Evolutionary conservation across 2,888 invertebrate genomes (phyloP).

Genomic region (Belgica antarctica): DNA sequence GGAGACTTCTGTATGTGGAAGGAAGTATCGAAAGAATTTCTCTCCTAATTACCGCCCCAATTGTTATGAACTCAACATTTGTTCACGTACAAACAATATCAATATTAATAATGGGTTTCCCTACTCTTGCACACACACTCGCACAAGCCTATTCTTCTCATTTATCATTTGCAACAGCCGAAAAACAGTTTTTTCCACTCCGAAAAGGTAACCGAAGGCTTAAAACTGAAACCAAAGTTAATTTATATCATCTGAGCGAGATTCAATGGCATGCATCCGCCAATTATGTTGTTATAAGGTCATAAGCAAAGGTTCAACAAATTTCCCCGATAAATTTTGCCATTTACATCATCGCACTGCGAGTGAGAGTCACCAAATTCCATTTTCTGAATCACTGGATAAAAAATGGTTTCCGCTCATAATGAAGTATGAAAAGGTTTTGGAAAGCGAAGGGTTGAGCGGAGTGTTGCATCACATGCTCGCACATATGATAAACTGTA

Average conservation of each 20-base stretch:
- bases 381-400: neutral
- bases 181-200: neutral
- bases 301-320: constrained; percentile 11
- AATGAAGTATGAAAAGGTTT: constrained; percentile 34
- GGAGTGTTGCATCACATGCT: constrained; percentile 32
- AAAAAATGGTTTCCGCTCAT: constrained; percentile 38
- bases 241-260: neutral
- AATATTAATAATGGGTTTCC: constrained; percentile 6
- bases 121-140: neutral
- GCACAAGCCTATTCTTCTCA: neutral
- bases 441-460: neutral
- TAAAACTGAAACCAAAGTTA: constrained; percentile 9
- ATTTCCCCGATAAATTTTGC: neutral
- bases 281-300: constrained; percentile 32
- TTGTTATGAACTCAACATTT: neutral
- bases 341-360: neutral
- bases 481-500: constrained; percentile 27
- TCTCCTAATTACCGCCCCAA: constrained; percentile 3
- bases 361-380: neutral
- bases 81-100: neutral
- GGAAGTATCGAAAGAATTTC: constrained; percentile 2
- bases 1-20: neutral
- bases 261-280: constrained; percentile 24
- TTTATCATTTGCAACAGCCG: neutral
- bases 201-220: neutral